Base-by-base conservation (phyloP, 2,797 vertebrate genomes). In the Hydrocynus forskahlii region DNA sequence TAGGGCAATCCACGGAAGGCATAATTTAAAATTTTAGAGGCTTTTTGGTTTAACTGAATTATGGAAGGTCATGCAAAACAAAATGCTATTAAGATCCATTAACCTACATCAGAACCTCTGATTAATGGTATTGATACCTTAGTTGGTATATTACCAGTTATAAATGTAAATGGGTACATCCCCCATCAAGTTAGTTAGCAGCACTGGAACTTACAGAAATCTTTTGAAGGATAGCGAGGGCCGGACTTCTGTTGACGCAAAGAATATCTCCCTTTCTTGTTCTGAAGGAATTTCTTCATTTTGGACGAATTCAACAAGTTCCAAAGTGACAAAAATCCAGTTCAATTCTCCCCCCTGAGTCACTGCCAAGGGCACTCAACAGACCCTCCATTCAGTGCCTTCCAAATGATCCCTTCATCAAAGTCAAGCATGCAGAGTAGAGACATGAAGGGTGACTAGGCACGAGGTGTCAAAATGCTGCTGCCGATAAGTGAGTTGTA, bases 171-270 rank as follows among this genome's bases (percentile, higher is more conserved):
- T 38, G 50, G 16, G 45, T 14, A 13, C 40, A 45, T 10, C 9
- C 7, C 67, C 29, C 82, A 55, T 54, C 60, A 75, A 81, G 83
- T 48, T 29, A 21, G 57, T 80, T 35, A 35, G 35, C 35, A 89
- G 81, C 82, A 69, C 82, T 83, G 4, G 48, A 77, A 96, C 96
- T 97, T 94, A 97, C 96, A 93, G 93, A 95, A 93, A 84, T 95
- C 94, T 88, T 94, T 93, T 29, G 94, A 87, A 83, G 92, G 92
- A 90, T 82, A 84, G 14, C 91, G 88, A 13, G 90, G 87, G 78
- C 89, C 85, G 67, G 92, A 57, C 87, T 87, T 93, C 71, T 83
- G 81, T 88, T 94, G 93, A n/a, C 90, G 88, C 25, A 92, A 91
- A 12, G 88, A 94, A 81, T 88, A 86, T 88, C 91, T 88, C 87